Conservation (phyloP, 2,888 invertebrate genomes). For the Elaeidobius kamerunicus region DNA sequence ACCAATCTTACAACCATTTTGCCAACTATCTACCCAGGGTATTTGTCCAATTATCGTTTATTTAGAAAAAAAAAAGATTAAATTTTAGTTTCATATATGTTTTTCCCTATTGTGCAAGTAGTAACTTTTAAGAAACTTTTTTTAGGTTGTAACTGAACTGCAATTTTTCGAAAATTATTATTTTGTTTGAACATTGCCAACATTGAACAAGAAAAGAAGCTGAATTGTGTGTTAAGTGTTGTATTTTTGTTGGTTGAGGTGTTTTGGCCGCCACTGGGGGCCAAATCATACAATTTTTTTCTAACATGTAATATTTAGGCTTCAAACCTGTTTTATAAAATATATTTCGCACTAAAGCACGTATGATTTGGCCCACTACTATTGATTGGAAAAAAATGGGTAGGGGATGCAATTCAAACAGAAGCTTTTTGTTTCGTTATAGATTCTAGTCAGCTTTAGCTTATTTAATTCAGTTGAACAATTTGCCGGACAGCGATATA, state of each 20-base stretch:
- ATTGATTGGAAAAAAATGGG: not conserved
- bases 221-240: slow-evolving; percentile 16
- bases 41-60: slow-evolving; percentile 10
- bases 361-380: not conserved
- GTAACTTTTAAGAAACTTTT: slow-evolving; percentile 7
- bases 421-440: slow-evolving; percentile 7
- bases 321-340: too few relatives aligned
- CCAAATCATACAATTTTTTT: not conserved
- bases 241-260: slow-evolving; percentile 10
- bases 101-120: slow-evolving; percentile 17
- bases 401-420: slow-evolving; percentile 7
- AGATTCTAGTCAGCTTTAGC: slow-evolving; percentile 26
- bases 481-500: slow-evolving; percentile 1
- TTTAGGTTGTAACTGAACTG: slow-evolving; percentile 17
- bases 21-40: slow-evolving; percentile 6
- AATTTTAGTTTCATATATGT: slow-evolving; percentile 15
- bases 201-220: slow-evolving; percentile 19
- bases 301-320: too few relatives aligned
- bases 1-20: too few relatives aligned
- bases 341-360: too few relatives aligned
- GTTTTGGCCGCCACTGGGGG: not conserved
- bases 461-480: slow-evolving; percentile 4
- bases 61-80: slow-evolving; percentile 14
- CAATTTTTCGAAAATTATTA: slow-evolving; percentile 4
- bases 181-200: slow-evolving; percentile 15